Percentiles rank a stretch among this genome's conserved stretches.
These are phyloP conservation scores for Halcyon senegalensis DNA, from an alignment of 2,113 vertebrate genomes.

Conservation along the genomic window DNA sequence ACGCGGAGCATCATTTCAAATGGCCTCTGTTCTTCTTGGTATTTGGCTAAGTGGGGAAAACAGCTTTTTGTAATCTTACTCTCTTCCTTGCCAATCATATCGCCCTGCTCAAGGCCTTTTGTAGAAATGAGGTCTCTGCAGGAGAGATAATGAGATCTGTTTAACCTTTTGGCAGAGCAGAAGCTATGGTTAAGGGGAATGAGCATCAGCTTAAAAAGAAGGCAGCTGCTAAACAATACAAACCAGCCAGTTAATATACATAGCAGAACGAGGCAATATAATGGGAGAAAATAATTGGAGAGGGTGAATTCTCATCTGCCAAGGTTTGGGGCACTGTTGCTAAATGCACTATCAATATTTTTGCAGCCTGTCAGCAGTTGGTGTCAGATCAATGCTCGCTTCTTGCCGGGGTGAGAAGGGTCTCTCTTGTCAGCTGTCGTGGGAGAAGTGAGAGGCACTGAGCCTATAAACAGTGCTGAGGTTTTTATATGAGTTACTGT, in stretches of 20 bases:
- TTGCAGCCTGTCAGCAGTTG: background rate
- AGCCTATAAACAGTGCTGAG: background rate
- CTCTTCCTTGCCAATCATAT: background rate
- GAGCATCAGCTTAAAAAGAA: background rate
- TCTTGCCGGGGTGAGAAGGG: fast-evolving
- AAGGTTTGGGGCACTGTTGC: background rate
- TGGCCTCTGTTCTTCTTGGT: background rate
- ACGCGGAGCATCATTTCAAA: background rate
- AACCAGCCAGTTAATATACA: background rate
- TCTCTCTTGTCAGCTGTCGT: background rate
- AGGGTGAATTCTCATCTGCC: background rate
- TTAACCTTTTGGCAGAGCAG: background rate
- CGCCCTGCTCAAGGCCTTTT: background rate
- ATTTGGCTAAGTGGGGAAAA: background rate
- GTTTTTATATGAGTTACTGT: background rate
- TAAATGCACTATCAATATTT: background rate
- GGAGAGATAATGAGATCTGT: conserved; percentile 20
- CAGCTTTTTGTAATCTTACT: background rate
- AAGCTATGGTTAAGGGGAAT: background rate
- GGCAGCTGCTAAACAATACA: background rate
- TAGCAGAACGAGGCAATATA: background rate
- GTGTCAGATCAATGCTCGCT: background rate
- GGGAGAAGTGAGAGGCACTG: background rate
- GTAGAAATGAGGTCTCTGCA: conserved; percentile 18
- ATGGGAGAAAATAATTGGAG: background rate